A percentile compares a stretch with the other conserved stretches of the same genome.
phyloP scores from a whole-genome alignment of 1,140 invertebrate genomes.

The Drosophila nigromelanica region DNA sequence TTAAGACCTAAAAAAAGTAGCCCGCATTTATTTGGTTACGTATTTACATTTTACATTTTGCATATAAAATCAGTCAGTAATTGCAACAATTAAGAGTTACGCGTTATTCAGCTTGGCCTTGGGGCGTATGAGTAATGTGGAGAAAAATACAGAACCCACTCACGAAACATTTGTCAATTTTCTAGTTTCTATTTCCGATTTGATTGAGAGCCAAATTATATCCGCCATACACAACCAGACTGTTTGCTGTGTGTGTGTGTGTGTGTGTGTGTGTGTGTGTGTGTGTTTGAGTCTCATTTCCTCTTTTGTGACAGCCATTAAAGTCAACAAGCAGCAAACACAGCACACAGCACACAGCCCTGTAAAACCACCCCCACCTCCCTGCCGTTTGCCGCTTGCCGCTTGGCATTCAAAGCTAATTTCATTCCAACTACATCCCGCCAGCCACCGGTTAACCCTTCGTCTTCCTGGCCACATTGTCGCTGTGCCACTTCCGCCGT shows the following conservation, averaged over 20 bases:
- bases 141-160: background rate
- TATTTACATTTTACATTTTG: conserved; percentile 37
- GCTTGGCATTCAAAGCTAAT: conserved; percentile 64
- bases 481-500: conserved; percentile 68
- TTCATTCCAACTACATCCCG: conserved; percentile 5
- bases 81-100: conserved; percentile 55
- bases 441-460: conserved; percentile 3
- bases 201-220: conserved; percentile 71
- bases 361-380: background rate
- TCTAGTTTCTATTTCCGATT: conserved; percentile 70
- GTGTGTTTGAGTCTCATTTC: conserved; percentile 51
- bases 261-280: conserved; percentile 6
- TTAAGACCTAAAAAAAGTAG: background rate
- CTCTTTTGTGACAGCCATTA: conserved; percentile 54
- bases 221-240: conserved; percentile 39
- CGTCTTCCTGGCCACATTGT: conserved; percentile 29
- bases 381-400: too few species aligned
- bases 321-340: conserved; percentile 8
- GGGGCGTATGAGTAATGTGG: conserved; percentile 24
- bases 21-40: conserved; percentile 16
- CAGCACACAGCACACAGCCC: background rate
- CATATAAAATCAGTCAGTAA: conserved; percentile 43
- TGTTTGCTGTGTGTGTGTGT: background rate
- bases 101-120: conserved; percentile 31
- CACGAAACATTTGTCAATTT: conserved; percentile 51